Base-by-base conservation (phyloP, 2,888 invertebrate species). In the Oxystoma pomonae region DNA sequence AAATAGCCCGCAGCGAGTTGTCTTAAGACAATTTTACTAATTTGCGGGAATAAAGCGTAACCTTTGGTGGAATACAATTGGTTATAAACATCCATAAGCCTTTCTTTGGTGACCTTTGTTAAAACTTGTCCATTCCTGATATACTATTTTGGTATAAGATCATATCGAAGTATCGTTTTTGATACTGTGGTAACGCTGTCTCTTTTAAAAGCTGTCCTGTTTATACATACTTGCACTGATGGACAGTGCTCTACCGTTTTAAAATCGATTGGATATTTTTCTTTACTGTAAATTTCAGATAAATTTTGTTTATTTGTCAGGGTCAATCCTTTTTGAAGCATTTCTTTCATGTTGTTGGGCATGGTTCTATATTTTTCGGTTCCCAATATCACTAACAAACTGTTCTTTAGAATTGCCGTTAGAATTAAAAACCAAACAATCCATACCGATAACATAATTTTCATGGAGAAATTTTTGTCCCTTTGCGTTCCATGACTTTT, bases 341-440 rank as follows among this genome's bases (percentile, higher is more conserved):
- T 49, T 5, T 1, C 50, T 16, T 58, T 16, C 20, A 65, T 20
- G 17, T 58, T 51, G 21, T 60, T 55, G 1, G 50, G 16, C 20
- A 21, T 18, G 2, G 20, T 20, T 50, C 60, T n/a, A 7, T 59
- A 19, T 16, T 57, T 60, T 49, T 60, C 62, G 0, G 65, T 65
- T 7, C 65, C 58, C 3, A 65, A 21, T 49, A 65, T 63, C 3
- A 65, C 22, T 22, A 65, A 16, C 3, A 65, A 35, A 3, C 50
- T 52, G 52, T 65, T 65, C 60, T 65, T 65, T 22, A 65, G 62
- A 12, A 62, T 1, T 5, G 62, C 58, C 1, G 60, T 57, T 3
- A 65, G 7, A 9, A 62, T 57, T 12, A 65, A 18, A 63, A 63
- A 65, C 2, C 58, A 58, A 20, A 55, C 18, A 17, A 65, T 60